These are phyloP conservation scores for Drosophila atripex DNA, from an alignment of 2,888 invertebrate genomes.

Conservation along the genomic window DNA sequence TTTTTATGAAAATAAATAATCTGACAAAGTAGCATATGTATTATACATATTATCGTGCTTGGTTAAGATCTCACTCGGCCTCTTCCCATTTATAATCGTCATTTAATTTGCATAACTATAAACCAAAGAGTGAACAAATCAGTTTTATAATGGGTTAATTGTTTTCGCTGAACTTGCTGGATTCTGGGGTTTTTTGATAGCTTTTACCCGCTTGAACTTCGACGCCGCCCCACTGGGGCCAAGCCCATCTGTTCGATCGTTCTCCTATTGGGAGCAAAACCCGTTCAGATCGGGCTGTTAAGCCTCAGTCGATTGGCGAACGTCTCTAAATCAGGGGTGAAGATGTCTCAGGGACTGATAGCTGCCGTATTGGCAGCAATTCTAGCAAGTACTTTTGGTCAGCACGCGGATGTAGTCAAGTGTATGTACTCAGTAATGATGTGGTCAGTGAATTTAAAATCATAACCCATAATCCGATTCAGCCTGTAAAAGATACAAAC, in stretches of 20 bases:
- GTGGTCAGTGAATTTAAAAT: not conserved
- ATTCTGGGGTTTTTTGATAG: conserved; percentile 12
- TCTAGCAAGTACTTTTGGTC: conserved; percentile 19
- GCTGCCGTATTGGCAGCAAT: conserved; percentile 26
- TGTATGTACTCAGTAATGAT: conserved; percentile 40
- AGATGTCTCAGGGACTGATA: conserved; percentile 37
- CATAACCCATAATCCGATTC: not conserved
- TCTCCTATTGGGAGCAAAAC: conserved; percentile 17
- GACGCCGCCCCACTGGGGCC: conserved; percentile 3
- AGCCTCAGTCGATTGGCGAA: conserved; percentile 16
- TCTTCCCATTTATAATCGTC: not conserved
- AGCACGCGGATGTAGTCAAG: conserved; percentile 20
- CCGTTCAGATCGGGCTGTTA: conserved; percentile 21
- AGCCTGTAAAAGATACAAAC: conserved; percentile 69
- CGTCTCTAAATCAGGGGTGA: conserved; percentile 4
- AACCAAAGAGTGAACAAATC: conserved; percentile 5
- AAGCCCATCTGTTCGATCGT: conserved; percentile 1
- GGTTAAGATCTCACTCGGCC: not conserved
- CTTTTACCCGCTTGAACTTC: conserved; percentile 26
- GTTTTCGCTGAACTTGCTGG: not conserved
- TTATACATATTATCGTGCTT: not conserved
- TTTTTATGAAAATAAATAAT: not conserved
- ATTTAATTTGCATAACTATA: conserved; percentile 12
- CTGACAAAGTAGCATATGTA: not conserved
- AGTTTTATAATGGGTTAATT: not conserved